Evolutionary conservation across 2,888 invertebrate species (phyloP), one percentile per base, ranked within the genome.

Genomic region (Acleris emargana): DNA sequence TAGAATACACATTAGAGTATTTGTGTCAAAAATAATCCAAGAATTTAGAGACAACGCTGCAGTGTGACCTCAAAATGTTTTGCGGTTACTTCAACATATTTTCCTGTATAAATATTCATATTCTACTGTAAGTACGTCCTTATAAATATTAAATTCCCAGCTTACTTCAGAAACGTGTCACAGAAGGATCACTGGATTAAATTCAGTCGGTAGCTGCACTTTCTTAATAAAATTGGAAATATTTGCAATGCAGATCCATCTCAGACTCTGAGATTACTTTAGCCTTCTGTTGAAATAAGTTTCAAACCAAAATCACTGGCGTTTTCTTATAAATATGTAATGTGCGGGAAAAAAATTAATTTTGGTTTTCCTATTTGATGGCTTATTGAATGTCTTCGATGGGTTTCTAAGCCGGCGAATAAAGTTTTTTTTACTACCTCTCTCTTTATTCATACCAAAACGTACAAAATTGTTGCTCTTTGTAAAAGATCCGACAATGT

Each of bases 161-260:
- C 76, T 80, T 83, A 81, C 83, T 77, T 80, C 73, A 76, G 75
- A 79, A 80, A 82, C 78, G 80, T 81, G 76, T 79, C 82, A 80
- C 77, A 76, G 77, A 61, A 18, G 66, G 58, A 58, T 67, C 67
- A 62, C 58, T 69, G 74, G 78, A 84, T 84, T 80, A 79, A 83
- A 83, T 82, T 81, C 82, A 78, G 80, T 77, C 78, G 73, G 77
- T 76, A 76, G 83, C 81, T 87, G 88, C 83, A 86, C 78, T 83
- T 83, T 86, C 82, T 83, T 87, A 83, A 84, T 86, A 84, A 88
- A 87, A 87, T 85, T 81, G 82, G 78, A 78, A 79, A 78, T 80
- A 88, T 90, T 89, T 84, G 89, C 87, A 88, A 84, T 86, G 86
- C 84, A 86, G 81, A 89, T 88, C 73, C 70, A 71, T 72, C 74